These are phyloP conservation scores for Salmo trutta DNA, from an alignment of 2,797 vertebrate genomes.

Conservation along the genomic window DNA sequence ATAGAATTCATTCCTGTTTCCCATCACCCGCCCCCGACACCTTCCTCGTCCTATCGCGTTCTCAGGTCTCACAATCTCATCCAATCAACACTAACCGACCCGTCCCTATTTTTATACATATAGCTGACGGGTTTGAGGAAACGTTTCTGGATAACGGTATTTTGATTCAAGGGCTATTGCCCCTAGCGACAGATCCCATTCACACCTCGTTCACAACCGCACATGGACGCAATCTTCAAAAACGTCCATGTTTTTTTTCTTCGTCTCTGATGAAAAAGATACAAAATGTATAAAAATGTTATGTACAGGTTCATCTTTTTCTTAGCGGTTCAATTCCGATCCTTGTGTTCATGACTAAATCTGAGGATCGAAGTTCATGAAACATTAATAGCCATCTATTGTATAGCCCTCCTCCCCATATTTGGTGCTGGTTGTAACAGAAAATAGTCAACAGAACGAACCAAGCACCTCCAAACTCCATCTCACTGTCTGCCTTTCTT, in stretches of 20 bases:
- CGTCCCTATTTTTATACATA: conserved; percentile 50
- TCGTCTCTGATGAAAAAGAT: conserved; percentile 97
- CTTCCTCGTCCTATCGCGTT: conserved; percentile 36
- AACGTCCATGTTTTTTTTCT: conserved; percentile 90
- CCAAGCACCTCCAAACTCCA: conserved; percentile 20
- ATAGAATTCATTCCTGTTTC: conserved; percentile 65
- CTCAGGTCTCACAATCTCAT: conserved; percentile 57
- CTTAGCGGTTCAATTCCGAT: conserved; percentile 38
- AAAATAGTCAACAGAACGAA: conserved; percentile 36
- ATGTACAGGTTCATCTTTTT: conserved; percentile 72
- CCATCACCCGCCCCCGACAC: conserved; percentile 62
- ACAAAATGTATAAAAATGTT: conserved; percentile 97
- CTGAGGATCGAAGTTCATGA: conserved; percentile 50
- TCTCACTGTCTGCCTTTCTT: conserved; percentile 31
- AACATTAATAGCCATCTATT: conserved; percentile 50
- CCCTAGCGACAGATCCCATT: conserved; percentile 55
- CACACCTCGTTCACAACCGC: conserved; percentile 65
- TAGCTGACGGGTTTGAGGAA: conserved; percentile 47
- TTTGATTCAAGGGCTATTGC: conserved; percentile 39
- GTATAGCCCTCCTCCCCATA: conserved; percentile 24
- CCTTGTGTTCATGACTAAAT: conserved; percentile 45
- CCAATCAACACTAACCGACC: conserved; percentile 56
- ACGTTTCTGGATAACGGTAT: conserved; percentile 42
- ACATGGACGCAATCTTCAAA: conserved; percentile 69
- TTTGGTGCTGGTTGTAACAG: conserved; percentile 23